Conservation (phyloP, 64 coral and sea anemone species). For the Orbicella faveolata region DNA sequence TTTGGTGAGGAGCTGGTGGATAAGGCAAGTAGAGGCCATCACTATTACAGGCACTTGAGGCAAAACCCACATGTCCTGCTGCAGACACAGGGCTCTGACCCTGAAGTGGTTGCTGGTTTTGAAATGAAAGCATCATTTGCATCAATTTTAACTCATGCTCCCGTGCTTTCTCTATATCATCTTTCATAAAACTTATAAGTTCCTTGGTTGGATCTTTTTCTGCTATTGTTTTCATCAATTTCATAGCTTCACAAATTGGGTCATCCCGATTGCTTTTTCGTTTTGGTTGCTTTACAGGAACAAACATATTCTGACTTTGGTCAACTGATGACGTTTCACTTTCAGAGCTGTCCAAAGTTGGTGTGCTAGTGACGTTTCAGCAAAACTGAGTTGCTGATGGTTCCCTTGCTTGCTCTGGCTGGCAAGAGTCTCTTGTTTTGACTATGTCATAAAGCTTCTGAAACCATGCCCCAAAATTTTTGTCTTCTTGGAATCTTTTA, state of each 20-base stretch:
- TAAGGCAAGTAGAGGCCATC: too few species aligned
- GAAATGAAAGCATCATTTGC: slow-evolving; percentile 12
- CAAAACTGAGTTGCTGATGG: too few species aligned
- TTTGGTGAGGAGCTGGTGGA: too few species aligned
- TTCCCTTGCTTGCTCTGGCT: too few species aligned
- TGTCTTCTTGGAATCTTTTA: too few species aligned
- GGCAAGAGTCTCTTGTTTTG: too few species aligned
- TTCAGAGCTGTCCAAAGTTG: slow-evolving; percentile 25
- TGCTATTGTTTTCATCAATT: slow-evolving; percentile 56
- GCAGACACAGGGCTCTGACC: slow-evolving; percentile 12
- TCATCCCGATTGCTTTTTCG: slow-evolving; percentile 45
- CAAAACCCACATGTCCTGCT: background rate
- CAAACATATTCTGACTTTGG: slow-evolving; percentile 21
- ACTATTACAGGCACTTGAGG: too few species aligned
- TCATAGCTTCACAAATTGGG: slow-evolving; percentile 45
- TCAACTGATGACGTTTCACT: slow-evolving; percentile 11
- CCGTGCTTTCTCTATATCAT: slow-evolving; percentile 43
- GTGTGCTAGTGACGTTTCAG: background rate
- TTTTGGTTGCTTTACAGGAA: slow-evolving; percentile 13
- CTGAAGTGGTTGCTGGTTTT: slow-evolving; percentile 4
- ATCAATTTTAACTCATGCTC: slow-evolving; percentile 43
- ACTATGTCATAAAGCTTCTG: too few species aligned
- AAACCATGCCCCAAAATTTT: too few species aligned
- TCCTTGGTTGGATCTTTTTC: slow-evolving; percentile 68
- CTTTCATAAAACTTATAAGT: slow-evolving; percentile 71